phyloP scores from a whole-genome alignment of 2,113 vertebrate genomes.

The Dicentrarchus labrax region DNA sequence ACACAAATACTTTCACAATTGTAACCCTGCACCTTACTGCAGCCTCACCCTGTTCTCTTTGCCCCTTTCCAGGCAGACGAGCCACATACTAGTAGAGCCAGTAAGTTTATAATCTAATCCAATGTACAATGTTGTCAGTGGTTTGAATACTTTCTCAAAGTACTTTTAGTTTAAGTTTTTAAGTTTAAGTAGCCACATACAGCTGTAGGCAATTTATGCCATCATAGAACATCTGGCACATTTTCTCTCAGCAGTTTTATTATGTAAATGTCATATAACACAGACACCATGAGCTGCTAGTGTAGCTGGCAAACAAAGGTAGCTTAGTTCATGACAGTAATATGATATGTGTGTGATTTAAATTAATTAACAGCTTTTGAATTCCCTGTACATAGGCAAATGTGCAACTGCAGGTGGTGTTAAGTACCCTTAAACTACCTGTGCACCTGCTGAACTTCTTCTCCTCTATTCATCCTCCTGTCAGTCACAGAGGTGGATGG shows the following conservation, averaged over 20 bases:
- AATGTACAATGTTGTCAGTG: not conserved
- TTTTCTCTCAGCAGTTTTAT: not conserved
- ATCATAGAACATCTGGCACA: conserved; percentile 11
- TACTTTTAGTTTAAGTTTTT: not conserved
- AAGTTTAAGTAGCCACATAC: not conserved
- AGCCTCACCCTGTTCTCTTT: not conserved
- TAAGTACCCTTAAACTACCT: not conserved
- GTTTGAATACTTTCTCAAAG: not conserved
- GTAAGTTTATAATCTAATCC: not conserved
- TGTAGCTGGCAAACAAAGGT: not conserved
- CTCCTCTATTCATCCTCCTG: not conserved
- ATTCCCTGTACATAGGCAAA: not conserved
- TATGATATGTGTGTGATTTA: not conserved
- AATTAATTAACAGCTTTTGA: not conserved
- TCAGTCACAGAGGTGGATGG: not conserved
- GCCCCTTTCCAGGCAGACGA: not conserved
- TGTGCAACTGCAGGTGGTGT: not conserved
- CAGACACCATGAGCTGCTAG: not conserved
- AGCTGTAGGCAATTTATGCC: not conserved
- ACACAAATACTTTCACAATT: conserved; percentile 41
- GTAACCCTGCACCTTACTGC: not conserved
- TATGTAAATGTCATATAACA: not conserved
- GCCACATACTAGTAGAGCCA: not conserved
- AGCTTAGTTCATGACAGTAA: not conserved
- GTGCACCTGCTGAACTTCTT: not conserved